phyloP scores from a whole-genome alignment of 1,140 invertebrate genomes.

The Anastrepha obliqua region DNA sequence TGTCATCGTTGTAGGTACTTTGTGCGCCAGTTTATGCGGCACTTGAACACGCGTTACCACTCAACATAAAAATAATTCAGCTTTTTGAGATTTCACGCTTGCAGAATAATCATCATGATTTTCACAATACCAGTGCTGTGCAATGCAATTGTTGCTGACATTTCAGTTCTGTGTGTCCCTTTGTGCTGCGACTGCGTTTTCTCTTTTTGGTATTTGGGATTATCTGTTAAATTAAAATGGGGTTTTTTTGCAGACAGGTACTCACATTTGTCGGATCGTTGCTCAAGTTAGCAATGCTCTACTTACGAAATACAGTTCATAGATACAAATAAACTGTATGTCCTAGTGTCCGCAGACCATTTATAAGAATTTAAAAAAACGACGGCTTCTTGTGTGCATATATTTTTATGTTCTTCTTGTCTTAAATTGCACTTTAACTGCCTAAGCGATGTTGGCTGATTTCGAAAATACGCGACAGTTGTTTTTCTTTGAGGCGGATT shows the following conservation, averaged over 20 bases:
- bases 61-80: constrained; percentile 45
- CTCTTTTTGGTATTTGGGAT: constrained; percentile 34
- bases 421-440: no score
- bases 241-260: not conserved
- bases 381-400: no score
- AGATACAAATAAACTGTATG: not conserved
- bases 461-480: no score
- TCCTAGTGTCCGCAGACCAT: no score
- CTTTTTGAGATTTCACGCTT: constrained; percentile 45
- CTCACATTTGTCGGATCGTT: not conserved
- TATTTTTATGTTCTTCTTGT: no score
- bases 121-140: not conserved
- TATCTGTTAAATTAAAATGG: constrained; percentile 47
- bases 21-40: constrained; percentile 33
- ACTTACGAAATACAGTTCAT: not conserved
- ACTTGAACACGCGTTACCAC: constrained; percentile 48
- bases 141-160: constrained; percentile 37
- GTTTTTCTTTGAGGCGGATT: no score
- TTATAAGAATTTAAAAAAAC: no score
- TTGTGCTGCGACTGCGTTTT: constrained; percentile 32
- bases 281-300: not conserved
- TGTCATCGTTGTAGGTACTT: constrained; percentile 13
- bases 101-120: constrained; percentile 33
- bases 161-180: constrained; percentile 11
- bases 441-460: no score